Base-by-base conservation (phyloP, 2,113 vertebrate genomes). In the Atrichornis clamosus region DNA sequence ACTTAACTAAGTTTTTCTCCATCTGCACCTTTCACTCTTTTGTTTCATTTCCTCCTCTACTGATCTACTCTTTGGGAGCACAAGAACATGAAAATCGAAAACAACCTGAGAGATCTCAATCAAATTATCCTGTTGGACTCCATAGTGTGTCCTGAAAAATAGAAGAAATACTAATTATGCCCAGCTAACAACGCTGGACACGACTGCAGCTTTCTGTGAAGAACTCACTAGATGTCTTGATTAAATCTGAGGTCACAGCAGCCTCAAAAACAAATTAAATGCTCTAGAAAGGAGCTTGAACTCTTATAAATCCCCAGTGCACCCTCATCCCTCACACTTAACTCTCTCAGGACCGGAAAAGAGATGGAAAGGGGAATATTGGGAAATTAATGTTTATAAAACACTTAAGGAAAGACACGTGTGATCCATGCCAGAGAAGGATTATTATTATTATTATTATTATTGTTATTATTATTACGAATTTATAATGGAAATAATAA, bases 201-300 rank as follows among this genome's bases (percentile, higher is more conserved):
- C 2, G 0, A 22, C n/a, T 62, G 64, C 20, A 24, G 55, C 70
- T 78, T 83, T 90, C 59, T 74, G 41, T 27, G 67, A 95, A 89
- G 84, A 92, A 70, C 81, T 94, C 87, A 72, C 76, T 95, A 93
- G 97, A 77, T 64, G 92, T 80, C 62, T 28, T 76, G 90, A 95
- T 97, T 96, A 94, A 90, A 91, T 80, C 59, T 87, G 53, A 96
- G 69, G 94, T 93, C 88, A 87, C 58, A 80, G 59, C 70, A 92
- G n/a, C 65, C 92, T 91, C 89, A 82, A 70, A 96, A 96, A 42
- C 53, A 96, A 95, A 95, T 95, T 95, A 94, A 93, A 93, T 83
- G 20, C 53, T 95, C 72, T 62, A 83, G 68, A 75, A 87, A 92
- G 81, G 73, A 76, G 10, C 37, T 82, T 77, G 74, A 72, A 91